Evolutionary conservation across 2,797 vertebrate species (phyloP).

Genomic region (Pseudotriccus pelzelni): DNA sequence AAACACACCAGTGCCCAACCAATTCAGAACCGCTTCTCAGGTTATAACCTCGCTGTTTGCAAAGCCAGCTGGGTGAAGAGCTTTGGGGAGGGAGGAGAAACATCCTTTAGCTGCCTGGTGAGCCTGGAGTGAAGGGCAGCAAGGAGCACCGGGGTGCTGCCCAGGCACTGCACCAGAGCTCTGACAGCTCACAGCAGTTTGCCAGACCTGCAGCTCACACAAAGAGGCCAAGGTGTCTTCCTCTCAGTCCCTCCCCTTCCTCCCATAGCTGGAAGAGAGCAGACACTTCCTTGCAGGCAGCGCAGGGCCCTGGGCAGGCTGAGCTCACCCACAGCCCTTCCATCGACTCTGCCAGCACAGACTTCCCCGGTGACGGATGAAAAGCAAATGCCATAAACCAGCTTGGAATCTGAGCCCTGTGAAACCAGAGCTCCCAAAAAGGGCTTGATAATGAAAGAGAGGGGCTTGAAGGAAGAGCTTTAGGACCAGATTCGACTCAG

Average conservation of each 20-base stretch:
- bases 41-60: rapidly evolving
- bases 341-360: not conserved
- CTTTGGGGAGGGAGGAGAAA: not conserved
- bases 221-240: not conserved
- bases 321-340: conserved; percentile 8
- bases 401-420: not conserved
- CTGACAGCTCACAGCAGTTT: not conserved
- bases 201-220: not conserved
- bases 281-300: not conserved
- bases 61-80: not conserved
- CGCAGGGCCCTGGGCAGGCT: not conserved
- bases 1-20: not conserved
- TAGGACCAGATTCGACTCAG: not conserved
- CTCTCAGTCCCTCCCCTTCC: not conserved
- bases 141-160: not conserved
- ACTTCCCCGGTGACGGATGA: conserved; percentile 37
- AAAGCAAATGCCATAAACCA: not conserved
- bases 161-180: not conserved
- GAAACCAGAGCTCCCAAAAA: not conserved
- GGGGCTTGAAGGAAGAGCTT: not conserved
- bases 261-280: not conserved
- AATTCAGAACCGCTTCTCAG: rapidly evolving
- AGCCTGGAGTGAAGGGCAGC: rapidly evolving
- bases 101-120: rapidly evolving
- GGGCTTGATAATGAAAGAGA: not conserved